These are phyloP conservation scores for Eudyptes chrysolophus DNA, from an alignment of 2,113 vertebrate genomes.

Conservation along the genomic window DNA sequence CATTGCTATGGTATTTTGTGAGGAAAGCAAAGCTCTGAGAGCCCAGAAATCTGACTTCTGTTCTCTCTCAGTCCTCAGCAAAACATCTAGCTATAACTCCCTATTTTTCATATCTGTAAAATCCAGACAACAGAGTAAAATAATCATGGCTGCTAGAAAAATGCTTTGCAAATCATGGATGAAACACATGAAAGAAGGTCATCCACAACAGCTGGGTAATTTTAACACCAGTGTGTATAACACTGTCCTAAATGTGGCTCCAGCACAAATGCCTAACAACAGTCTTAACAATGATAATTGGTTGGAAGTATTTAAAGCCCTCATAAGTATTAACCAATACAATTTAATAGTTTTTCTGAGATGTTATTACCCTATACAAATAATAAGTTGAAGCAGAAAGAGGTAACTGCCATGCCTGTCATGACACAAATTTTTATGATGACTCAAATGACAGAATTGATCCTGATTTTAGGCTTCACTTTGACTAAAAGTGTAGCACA, in stretches of 20 bases:
- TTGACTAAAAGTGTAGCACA: background rate
- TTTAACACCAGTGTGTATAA: background rate
- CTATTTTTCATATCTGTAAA: background rate
- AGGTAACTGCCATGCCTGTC: background rate
- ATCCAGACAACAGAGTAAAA: background rate
- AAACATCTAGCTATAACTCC: background rate
- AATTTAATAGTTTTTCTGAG: background rate
- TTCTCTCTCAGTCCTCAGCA: background rate
- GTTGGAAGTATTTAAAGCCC: background rate
- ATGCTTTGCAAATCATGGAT: background rate
- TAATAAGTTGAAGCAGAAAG: background rate
- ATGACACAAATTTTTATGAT: background rate
- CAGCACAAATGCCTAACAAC: background rate
- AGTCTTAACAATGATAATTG: background rate
- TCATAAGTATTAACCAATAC: background rate
- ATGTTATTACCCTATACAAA: background rate
- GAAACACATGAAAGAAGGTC: background rate
- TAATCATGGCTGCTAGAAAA: background rate
- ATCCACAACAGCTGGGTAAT: background rate
- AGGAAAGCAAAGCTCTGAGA: background rate
- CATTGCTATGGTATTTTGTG: background rate
- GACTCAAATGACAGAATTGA: background rate
- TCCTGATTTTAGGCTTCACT: background rate
- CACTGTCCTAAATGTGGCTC: background rate
- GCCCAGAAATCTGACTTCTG: background rate